Evolutionary conservation across 2,113 vertebrate species (phyloP).

Genomic region (Gymnorhina tibicen): DNA sequence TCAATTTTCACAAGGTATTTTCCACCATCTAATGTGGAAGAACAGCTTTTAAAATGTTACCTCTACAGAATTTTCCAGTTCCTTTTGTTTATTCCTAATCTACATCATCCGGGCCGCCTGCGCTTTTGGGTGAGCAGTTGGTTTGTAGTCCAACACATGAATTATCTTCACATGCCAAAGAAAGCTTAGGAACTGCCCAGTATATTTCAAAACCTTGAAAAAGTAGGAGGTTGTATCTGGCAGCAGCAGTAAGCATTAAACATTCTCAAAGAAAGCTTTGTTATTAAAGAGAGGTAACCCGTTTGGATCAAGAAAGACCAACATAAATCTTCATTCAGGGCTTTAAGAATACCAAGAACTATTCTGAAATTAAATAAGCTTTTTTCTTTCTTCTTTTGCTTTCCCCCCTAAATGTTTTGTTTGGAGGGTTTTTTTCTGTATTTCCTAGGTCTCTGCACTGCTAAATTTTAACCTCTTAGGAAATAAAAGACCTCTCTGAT

Average conservation of each 20-base stretch:
- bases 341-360: background rate
- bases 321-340: constrained; percentile 30
- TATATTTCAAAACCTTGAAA: constrained; percentile 43
- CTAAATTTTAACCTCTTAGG: background rate
- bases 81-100: constrained; percentile 42
- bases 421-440: background rate
- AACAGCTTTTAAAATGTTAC: constrained; percentile 2
- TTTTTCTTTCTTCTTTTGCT: background rate
- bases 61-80: constrained; percentile 9
- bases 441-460: background rate
- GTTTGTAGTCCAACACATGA: background rate
- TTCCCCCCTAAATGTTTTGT: background rate
- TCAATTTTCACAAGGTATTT: background rate
- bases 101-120: background rate
- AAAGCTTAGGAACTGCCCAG: constrained; percentile 51
- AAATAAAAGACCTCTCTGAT: background rate
- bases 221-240: constrained; percentile 51
- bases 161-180: constrained; percentile 48
- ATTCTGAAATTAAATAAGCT: background rate
- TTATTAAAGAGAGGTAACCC: constrained; percentile 28
- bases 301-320: background rate
- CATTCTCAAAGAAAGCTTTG: constrained; percentile 46
- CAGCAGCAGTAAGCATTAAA: constrained; percentile 36
- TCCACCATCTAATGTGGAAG: background rate
- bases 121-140: background rate